Evolutionary conservation across 2,888 invertebrate species (phyloP).

Genomic region (Gymnoscelis rufifasciata): DNA sequence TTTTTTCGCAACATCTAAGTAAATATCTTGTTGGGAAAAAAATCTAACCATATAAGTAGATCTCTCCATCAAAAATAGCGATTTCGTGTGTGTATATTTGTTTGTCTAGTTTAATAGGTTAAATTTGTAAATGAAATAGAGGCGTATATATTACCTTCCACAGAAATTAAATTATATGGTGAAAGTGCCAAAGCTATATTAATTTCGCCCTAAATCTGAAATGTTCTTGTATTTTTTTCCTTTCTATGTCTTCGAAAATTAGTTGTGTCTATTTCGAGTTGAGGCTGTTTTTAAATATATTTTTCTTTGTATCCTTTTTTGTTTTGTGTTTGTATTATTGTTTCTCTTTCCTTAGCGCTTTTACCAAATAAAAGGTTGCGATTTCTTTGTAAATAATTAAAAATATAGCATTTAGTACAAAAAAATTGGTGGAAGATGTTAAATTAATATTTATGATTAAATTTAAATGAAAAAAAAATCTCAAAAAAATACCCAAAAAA

Average conservation of each 20-base stretch:
- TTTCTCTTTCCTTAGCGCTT: constrained; percentile 48
- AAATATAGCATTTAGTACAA: constrained; percentile 72
- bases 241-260: not conserved
- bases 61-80: constrained; percentile 47
- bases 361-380: constrained; percentile 66
- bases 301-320: constrained; percentile 6
- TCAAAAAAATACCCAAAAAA: constrained; percentile 33
- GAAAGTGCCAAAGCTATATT: constrained; percentile 58
- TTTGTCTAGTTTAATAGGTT: constrained; percentile 69
- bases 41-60: constrained; percentile 33
- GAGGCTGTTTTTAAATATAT: constrained; percentile 4
- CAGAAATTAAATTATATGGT: constrained; percentile 39
- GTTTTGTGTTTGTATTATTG: constrained; percentile 8
- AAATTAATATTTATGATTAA: constrained; percentile 33
- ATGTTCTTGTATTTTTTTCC: not conserved
- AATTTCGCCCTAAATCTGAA: not conserved
- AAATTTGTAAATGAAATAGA: constrained; percentile 62
- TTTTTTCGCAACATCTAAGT: constrained; percentile 6
- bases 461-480: constrained; percentile 44
- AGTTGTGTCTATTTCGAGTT: not conserved
- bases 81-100: constrained; percentile 73
- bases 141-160: constrained; percentile 41
- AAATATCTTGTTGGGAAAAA: constrained; percentile 24
- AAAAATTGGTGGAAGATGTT: constrained; percentile 66
- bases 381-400: constrained; percentile 62